Evolutionary conservation across 2,888 invertebrate species (phyloP).

Genomic region (Habrosyne pyritoides): DNA sequence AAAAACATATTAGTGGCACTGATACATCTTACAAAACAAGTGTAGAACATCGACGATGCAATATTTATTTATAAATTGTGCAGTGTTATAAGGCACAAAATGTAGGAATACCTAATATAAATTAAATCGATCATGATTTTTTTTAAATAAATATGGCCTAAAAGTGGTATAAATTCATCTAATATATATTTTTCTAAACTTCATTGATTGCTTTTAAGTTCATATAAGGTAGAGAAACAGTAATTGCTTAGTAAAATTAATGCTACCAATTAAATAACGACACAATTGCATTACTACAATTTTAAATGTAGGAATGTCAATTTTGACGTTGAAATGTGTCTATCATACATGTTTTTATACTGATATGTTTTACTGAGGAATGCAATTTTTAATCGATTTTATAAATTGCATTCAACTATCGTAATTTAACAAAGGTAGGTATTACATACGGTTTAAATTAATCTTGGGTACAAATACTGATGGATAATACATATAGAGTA

Average conservation of each 20-base stretch:
- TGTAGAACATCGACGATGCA: conserved; percentile 27
- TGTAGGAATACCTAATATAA: conserved; percentile 39
- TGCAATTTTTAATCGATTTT: not conserved
- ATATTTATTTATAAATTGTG: conserved; percentile 17
- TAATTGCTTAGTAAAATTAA: not conserved
- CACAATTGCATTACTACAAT: not conserved
- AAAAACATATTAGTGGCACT: conserved; percentile 68
- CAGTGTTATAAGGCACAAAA: conserved; percentile 28
- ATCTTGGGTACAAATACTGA: conserved; percentile 60
- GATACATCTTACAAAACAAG: conserved; percentile 38
- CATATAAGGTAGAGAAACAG: not conserved
- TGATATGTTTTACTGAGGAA: not conserved
- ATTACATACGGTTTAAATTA: not conserved
- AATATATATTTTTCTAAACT: not conserved
- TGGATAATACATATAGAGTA: conserved; percentile 47
- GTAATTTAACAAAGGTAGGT: not conserved
- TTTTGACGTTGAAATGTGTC: not conserved
- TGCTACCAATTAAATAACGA: not conserved
- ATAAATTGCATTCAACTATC: not conserved
- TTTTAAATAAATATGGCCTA: conserved; percentile 5
- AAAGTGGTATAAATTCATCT: conserved; percentile 6
- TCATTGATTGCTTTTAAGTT: not conserved
- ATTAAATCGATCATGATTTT: conserved; percentile 9
- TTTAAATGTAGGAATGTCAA: not conserved
- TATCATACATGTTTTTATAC: not conserved